Evolutionary conservation across 2,797 vertebrate genomes (phyloP), one percentile per base, ranked within the genome.

Genomic region (Petrocephalus sullivani): DNA sequence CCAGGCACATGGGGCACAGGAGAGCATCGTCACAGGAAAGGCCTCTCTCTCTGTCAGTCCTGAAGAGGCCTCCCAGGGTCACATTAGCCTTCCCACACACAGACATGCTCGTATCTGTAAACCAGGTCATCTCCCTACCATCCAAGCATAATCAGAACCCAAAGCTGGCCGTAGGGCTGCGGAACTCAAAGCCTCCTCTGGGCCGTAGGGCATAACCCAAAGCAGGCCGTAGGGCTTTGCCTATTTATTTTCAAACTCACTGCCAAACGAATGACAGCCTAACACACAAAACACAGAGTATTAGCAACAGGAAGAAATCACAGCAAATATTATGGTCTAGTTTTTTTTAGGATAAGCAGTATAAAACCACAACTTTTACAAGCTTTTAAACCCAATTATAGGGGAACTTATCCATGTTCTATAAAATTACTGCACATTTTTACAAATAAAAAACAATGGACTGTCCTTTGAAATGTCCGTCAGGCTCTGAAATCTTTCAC

Each of bases 381-480:
- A 58, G 56, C 56, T 58, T 86, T 41, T 58, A 86, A 86, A 86
- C 12, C 23, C 14, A 58, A 33, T 16, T 86, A 37, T 58, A 16
- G 23, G 23, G 7, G 54, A 86, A 60, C 84, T 37, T 58, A 60
- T 41, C 16, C 53, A 83, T 83, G 81, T 83, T 83, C 49, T 54
- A 83, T 83, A 4, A 83, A 83, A 37, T 60, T 58, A 86, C 54
- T 58, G 53, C 56, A 54, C 54, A 86, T 41, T 85, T 85, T 85
- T 85, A 37, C 84, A 58, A 60, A 58, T 19, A 37, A 86, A 57
- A 86, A 86, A 60, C 56, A 86, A 85, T 85, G 21, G 12, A 84
- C 49, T 54, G 23, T 56, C 53, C 49, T 33, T 85, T 54, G 56
- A 33, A 56, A 33, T 54, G 49, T 56, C n/a, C 49, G 28, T 86